A percentile compares a stretch with the other conserved stretches of the same genome.
Evolutionary conservation across 2,888 invertebrate species (phyloP).

Genomic region (Hydriomena furcata): DNA sequence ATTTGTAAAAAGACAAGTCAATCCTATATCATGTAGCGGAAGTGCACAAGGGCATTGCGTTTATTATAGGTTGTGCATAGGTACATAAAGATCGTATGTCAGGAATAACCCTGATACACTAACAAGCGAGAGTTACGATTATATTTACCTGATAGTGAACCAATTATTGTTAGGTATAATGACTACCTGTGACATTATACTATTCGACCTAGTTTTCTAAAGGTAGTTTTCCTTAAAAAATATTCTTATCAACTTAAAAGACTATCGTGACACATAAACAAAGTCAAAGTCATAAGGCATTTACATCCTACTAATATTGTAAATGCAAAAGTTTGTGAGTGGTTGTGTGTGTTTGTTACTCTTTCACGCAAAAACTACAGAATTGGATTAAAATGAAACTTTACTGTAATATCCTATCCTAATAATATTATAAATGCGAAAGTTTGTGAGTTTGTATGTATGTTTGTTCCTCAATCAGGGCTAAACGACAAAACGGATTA

Average conservation of each 20-base stretch:
- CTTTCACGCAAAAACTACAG: no score
- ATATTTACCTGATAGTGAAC: conserved; percentile 7
- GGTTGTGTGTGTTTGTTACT: no score
- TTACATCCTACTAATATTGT: no score
- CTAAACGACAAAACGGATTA: no score
- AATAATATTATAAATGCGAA: no score
- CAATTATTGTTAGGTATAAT: background rate
- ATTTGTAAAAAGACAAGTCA: conserved; percentile 16
- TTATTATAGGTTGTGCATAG: conserved; percentile 2
- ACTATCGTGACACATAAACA: no score
- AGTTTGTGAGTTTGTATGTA: no score
- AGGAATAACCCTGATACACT: conserved; percentile 4
- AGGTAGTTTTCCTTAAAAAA: conserved; percentile 17
- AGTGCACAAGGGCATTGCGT: conserved; percentile 48
- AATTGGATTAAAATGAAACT: no score
- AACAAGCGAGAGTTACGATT: background rate
- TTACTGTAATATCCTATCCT: no score
- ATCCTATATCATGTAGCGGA: conserved; percentile 44
- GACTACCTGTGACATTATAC: conserved; percentile 5
- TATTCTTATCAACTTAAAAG: background rate
- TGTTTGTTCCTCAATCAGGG: no score
- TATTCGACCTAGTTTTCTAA: conserved; percentile 7
- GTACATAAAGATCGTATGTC: conserved; percentile 9
- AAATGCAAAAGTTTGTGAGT: no score
- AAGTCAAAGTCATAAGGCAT: no score